phyloP scores from a whole-genome alignment of 37 sponge, comb jelly and placozoan genomes.

The Spongilla lacustris region DNA sequence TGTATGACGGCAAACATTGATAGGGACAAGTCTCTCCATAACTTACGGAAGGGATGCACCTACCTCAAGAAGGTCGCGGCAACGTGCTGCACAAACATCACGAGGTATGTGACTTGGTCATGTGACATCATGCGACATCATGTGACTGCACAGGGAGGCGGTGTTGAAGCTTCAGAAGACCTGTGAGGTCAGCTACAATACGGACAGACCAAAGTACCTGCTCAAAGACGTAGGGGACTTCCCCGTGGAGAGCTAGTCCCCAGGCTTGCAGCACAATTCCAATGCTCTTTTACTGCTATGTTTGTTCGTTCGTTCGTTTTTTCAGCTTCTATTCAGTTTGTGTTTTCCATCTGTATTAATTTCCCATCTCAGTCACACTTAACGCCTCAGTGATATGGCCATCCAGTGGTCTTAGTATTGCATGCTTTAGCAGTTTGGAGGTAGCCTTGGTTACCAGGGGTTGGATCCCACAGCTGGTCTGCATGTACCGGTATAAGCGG shows the following conservation, averaged over 20 bases:
- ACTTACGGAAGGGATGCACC: slow-evolving; percentile 47
- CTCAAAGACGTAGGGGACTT: neutral
- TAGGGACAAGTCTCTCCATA: slow-evolving; percentile 75
- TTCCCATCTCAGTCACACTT: no score
- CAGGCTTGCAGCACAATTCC: no score
- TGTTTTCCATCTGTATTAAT: no score
- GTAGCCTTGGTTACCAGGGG: no score
- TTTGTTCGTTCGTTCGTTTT: no score
- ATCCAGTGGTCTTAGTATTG: no score
- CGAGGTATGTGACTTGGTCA: slow-evolving; percentile 50
- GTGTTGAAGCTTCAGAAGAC: slow-evolving; percentile 31
- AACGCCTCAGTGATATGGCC: no score
- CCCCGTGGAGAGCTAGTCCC: neutral
- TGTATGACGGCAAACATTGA: neutral
- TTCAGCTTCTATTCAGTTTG: no score
- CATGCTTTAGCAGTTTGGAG: no score
- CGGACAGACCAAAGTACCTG: slow-evolving; percentile 47
- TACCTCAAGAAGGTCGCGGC: slow-evolving; percentile 68
- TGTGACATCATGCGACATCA: neutral
- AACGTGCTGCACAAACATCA: slow-evolving; percentile 61
- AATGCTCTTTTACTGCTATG: no score
- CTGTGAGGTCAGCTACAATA: slow-evolving; percentile 44
- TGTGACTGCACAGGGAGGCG: slow-evolving; percentile 38
- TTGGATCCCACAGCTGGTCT: no score
- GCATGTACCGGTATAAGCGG: no score